Evolutionary conservation across 2,888 invertebrate genomes (phyloP), one percentile per base, ranked within the genome.

Genomic region (Anodontia alba): DNA sequence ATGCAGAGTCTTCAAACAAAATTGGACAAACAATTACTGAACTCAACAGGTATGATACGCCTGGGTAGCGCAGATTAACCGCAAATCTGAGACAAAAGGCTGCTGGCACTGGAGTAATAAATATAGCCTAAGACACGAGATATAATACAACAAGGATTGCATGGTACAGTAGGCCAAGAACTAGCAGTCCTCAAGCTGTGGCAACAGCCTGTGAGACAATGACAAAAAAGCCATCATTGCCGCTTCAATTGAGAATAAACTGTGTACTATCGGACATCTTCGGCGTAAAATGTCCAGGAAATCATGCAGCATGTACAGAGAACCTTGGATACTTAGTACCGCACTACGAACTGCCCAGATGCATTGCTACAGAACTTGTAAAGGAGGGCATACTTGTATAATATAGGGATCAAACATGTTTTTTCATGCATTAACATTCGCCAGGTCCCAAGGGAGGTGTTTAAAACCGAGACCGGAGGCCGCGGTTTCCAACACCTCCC

Each of bases 141-240:
- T 74, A 74, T 46, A 74, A 74, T 49, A 33, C 33, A 7, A 26
- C 33, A 57, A 23, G 67, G 23, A 23, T 67, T 29, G 42, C n/a
- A n/a, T 46, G 46, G 10, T 66, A 43, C 17, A 38, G 67, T 26
- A 74, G 67, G 26, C 74, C 75, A 23, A 69, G 75, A 36, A 49
- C 49, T 33, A 43, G 42, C 8, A 2, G 51, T 15, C 49, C 49
- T 33, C 67, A 67, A 43, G 74, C 74, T 31, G 43, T 46, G 17
- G 49, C 49, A 33, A n/a, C n/a, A n/a, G n/a, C n/a, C n/a, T n/a
- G 73, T 73, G 73, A 73, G 31, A 73, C 51, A 62, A 73, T 46
- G 38, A 66, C 8, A 17, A 73, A 10, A 5, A 31, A 15, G 62
- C 62, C 46, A 67, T 69, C 17, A 38, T 66, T 33, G 66, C 17